phyloP scores from a whole-genome alignment of 2,888 invertebrate species.

The Apocheima hispidaria region DNA sequence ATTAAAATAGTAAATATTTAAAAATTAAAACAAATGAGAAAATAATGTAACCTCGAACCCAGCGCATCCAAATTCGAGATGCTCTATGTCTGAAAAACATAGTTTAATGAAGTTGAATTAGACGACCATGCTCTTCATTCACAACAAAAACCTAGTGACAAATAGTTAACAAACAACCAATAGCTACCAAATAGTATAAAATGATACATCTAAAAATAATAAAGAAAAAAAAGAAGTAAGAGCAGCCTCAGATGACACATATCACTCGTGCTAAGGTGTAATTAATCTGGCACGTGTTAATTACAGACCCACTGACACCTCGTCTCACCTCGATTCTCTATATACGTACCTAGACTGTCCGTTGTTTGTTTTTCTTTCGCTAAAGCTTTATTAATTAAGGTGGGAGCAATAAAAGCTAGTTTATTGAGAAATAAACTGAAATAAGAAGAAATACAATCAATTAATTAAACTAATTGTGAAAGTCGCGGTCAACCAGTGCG shows the following conservation, averaged over 20 bases:
- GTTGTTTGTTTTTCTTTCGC: slow-evolving; percentile 67
- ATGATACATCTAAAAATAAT: slow-evolving; percentile 33
- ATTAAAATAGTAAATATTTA: no score
- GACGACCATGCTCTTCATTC: no score
- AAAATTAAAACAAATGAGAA: no score
- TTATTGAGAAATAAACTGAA: slow-evolving; percentile 28
- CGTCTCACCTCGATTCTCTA: slow-evolving; percentile 65
- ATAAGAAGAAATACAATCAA: slow-evolving; percentile 12
- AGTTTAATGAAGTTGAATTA: no score
- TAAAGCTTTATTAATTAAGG: slow-evolving; percentile 38
- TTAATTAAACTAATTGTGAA: no score
- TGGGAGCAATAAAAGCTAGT: slow-evolving; percentile 23
- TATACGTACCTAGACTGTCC: slow-evolving; percentile 42
- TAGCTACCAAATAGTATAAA: no score
- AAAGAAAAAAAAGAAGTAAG: slow-evolving; percentile 4
- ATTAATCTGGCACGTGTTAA: slow-evolving; percentile 78
- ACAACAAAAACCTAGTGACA: no score
- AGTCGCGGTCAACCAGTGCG: no score
- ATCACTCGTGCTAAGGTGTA: slow-evolving; percentile 72
- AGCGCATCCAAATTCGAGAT: no score
- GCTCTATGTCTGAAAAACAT: no score
- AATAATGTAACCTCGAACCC: no score
- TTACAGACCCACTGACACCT: slow-evolving; percentile 65
- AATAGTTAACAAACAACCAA: no score
- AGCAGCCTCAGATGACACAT: slow-evolving; percentile 68